Base-by-base conservation (phyloP, 2,888 invertebrate genomes). In the Platycnemis pennipes region DNA sequence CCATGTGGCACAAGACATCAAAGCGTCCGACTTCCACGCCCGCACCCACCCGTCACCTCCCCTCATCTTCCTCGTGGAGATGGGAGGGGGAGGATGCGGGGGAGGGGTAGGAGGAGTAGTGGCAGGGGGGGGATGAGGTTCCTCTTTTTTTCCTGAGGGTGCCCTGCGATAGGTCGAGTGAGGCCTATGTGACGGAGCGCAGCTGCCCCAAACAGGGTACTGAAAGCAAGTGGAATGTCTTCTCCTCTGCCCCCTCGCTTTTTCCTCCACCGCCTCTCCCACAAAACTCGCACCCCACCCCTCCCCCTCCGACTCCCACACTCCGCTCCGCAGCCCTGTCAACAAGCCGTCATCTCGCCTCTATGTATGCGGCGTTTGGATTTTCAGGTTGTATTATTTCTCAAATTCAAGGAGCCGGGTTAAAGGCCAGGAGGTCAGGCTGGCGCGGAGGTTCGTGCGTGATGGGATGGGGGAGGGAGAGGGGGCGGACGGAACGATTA, bases 171-270 rank as follows among this genome's bases (percentile, higher is more conserved):
- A 89, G 89, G n/a, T 89, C 53, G 56, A 89, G 89, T 56, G 89
- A 89, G 89, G 89, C 53, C 56, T 89, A 42, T 89, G 89, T 89
- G 89, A 89, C 49, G 89, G 56, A 42, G 56, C 89, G 89, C 89
- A 89, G 89, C 89, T 89, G 89, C 89, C 56, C 56, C 22, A 46
- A 89, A 56, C 89, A 89, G 89, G 42, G 89, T 37, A 53, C 89
- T 42, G 89, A 89, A 89, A 63, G 63, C 89, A 89, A 89, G 89
- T 89, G 56, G 89, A 89, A 89, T 89, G 89, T 89, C 89, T 89
- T 89, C 89, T 31, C 44, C 44, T 86, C 86, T 7, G 44, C 86
- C 86, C 86, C 86, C 16, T 44, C 63, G 63, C 19, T 63, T 63
- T 63, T 63, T 26, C 63, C 26, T 26, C 44, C 42, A 11, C 0